These are phyloP conservation scores for Villa cingulata DNA, from an alignment of 2,888 invertebrate species.

Conservation along the genomic window DNA sequence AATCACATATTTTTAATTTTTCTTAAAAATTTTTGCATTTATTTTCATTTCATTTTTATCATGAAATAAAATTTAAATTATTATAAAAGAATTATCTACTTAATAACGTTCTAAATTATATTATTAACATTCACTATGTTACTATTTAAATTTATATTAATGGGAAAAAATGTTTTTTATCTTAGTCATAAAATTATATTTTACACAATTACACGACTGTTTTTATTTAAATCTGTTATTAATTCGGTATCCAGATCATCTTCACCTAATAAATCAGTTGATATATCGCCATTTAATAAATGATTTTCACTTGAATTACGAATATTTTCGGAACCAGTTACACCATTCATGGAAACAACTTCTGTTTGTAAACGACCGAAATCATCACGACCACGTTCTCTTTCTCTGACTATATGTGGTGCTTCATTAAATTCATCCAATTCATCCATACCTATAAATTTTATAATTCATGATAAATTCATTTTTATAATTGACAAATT, in stretches of 20 bases:
- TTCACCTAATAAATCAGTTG: conserved; percentile 29
- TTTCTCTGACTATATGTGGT: conserved; percentile 57
- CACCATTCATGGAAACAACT: conserved; percentile 23
- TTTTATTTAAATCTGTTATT: conserved; percentile 35
- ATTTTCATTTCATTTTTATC: too few relatives aligned
- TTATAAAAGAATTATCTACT: too few relatives aligned
- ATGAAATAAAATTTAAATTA: too few relatives aligned
- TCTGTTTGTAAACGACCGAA: conserved; percentile 27
- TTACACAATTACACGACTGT: conserved; percentile 36
- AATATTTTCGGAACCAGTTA: conserved; percentile 12
- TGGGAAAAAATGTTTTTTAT: too few relatives aligned
- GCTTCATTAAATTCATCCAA: conserved; percentile 85
- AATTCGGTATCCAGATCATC: conserved; percentile 33
- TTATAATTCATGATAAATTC: background rate
- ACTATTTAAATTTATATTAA: too few relatives aligned
- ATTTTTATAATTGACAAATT: too few relatives aligned
- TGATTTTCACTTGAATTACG: conserved; percentile 14
- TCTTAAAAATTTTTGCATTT: too few relatives aligned
- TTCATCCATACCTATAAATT: conserved; percentile 53
- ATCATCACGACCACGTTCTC: conserved; percentile 20
- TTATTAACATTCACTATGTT: too few relatives aligned
- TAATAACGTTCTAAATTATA: too few relatives aligned
- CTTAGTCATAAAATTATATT: background rate
- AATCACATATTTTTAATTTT: too few relatives aligned
- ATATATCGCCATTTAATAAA: conserved; percentile 29